These are phyloP conservation scores for Hypothenemus hampei DNA, from an alignment of 1,140 invertebrate genomes.

Conservation along the genomic window DNA sequence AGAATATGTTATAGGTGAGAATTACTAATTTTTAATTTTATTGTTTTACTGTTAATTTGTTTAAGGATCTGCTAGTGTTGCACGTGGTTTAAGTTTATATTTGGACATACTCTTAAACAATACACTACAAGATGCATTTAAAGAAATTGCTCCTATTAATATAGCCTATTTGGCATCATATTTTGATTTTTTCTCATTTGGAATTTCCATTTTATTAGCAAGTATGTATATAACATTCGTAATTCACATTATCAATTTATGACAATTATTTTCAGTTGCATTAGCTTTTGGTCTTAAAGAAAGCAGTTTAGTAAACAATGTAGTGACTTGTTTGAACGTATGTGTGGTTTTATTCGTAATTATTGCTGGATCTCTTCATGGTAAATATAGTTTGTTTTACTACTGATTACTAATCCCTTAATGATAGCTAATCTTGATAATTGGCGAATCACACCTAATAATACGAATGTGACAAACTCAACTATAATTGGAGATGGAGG, in stretches of 20 bases:
- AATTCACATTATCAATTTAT: slow-evolving; percentile 1
- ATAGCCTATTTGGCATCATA: slow-evolving; percentile 57
- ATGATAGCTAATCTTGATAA: slow-evolving; percentile 56
- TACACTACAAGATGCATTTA: slow-evolving; percentile 56
- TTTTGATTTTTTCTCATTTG: slow-evolving; percentile 64
- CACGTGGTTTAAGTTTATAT: slow-evolving; percentile 71
- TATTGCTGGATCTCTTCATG: slow-evolving; percentile 71
- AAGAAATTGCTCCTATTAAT: slow-evolving; percentile 54
- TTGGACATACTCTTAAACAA: slow-evolving; percentile 62
- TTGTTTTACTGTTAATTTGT: slow-evolving; percentile 8
- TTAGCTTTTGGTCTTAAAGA: slow-evolving; percentile 79
- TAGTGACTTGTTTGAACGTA: slow-evolving; percentile 82
- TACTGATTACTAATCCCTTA: not conserved
- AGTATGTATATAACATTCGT: slow-evolving; percentile 42
- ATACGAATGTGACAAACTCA: slow-evolving; percentile 51
- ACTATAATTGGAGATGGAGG: slow-evolving; percentile 61
- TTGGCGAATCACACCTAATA: slow-evolving; percentile 57
- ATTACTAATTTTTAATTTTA: not conserved
- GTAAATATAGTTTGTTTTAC: slow-evolving; percentile 42
- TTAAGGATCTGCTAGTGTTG: slow-evolving; percentile 72
- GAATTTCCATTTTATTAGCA: slow-evolving; percentile 54
- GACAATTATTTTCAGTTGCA: slow-evolving; percentile 52
- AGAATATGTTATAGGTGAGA: slow-evolving; percentile 84
- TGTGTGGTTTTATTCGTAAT: slow-evolving; percentile 77
- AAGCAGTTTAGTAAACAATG: slow-evolving; percentile 75